Conservation (phyloP, 1,140 invertebrate species). For the Habropoda laboriosa region DNA sequence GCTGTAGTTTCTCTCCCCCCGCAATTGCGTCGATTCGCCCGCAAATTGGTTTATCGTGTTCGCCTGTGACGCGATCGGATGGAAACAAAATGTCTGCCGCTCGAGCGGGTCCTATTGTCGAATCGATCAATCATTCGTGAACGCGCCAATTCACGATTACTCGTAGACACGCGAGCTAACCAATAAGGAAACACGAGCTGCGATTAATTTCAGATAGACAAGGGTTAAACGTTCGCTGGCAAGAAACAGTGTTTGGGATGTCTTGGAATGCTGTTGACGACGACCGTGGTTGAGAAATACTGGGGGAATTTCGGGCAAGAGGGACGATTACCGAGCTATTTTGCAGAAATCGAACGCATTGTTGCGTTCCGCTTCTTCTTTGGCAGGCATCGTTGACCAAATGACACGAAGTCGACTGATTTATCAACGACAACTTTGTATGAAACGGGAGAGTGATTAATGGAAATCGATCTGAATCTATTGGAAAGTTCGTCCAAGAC, state of each 20-base stretch:
- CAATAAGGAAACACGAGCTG: neutral
- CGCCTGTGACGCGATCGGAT: neutral
- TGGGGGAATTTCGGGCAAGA: too few relatives aligned
- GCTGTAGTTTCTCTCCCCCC: neutral
- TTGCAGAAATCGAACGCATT: too few relatives aligned
- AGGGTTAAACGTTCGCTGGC: neutral
- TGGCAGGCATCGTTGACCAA: too few relatives aligned
- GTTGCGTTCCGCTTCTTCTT: too few relatives aligned
- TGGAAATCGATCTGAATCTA: too few relatives aligned
- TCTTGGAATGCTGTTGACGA: neutral
- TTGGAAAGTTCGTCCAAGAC: too few relatives aligned
- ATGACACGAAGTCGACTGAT: too few relatives aligned
- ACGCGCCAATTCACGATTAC: neutral
- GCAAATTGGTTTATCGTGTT: conserved; percentile 47
- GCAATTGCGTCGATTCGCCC: conserved; percentile 33
- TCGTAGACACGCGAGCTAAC: neutral
- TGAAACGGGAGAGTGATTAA: too few relatives aligned
- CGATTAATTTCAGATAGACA: neutral
- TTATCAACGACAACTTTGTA: too few relatives aligned
- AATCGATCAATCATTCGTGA: conserved; percentile 26
- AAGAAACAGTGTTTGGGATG: neutral
- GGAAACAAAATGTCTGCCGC: conserved; percentile 17
- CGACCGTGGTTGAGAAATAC: too few relatives aligned
- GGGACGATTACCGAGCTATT: too few relatives aligned
- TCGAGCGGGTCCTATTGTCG: neutral